Evolutionary conservation across 2,113 vertebrate species (phyloP).

Genomic region (Salvelinus sp.): DNA sequence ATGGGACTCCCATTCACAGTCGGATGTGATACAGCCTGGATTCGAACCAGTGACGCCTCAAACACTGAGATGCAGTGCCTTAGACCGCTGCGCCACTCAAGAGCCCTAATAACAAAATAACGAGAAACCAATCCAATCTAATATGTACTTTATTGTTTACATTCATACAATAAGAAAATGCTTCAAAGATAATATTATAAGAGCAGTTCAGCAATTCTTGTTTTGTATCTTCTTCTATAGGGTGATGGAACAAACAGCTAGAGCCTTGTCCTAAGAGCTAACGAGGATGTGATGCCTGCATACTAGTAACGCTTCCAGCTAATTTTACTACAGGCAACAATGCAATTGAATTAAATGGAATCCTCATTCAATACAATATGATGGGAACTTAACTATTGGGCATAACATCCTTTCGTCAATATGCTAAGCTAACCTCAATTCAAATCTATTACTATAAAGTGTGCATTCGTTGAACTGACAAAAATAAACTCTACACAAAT

Average conservation of each 20-base stretch:
- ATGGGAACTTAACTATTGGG: conserved; percentile 9
- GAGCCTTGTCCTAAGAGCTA: conserved; percentile 27
- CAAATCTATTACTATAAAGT: conserved; percentile 52
- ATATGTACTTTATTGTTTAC: conserved; percentile 54
- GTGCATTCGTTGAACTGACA: conserved; percentile 59
- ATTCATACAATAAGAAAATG: conserved; percentile 54
- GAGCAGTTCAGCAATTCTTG: conserved; percentile 24
- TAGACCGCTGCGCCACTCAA: too few species aligned
- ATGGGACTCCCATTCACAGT: too few species aligned
- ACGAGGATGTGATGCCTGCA: conserved; percentile 30
- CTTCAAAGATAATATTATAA: conserved; percentile 14
- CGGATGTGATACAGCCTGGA: too few species aligned
- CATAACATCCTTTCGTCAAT: conserved; percentile 28
- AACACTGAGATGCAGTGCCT: too few species aligned
- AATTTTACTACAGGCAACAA: conserved; percentile 19
- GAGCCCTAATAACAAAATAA: background rate
- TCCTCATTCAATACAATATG: conserved; percentile 12
- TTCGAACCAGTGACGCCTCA: too few species aligned
- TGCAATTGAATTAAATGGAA: conserved; percentile 11
- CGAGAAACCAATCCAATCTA: conserved; percentile 46
- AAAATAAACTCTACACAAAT: conserved; percentile 54
- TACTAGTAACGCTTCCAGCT: conserved; percentile 5
- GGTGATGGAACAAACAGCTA: conserved; percentile 56
- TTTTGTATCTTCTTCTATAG: conserved; percentile 27
- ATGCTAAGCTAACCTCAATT: conserved; percentile 48